phyloP scores from a whole-genome alignment of 2,888 invertebrate species.

The Crocallis elinguaria region DNA sequence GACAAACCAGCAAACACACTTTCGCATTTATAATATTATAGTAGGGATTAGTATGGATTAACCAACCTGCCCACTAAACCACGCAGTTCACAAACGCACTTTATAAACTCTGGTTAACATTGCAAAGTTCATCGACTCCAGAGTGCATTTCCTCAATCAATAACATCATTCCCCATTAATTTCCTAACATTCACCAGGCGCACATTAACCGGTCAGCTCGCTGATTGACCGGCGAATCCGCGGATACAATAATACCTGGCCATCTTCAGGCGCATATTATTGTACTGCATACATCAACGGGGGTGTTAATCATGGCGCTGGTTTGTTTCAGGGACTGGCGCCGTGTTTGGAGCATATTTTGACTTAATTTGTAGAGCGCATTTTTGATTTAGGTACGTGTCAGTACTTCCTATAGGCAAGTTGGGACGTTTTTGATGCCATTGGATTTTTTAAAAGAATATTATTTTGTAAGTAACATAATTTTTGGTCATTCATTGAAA shows the following conservation, averaged over 20 bases:
- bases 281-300: conserved; percentile 39
- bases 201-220: conserved; percentile 28
- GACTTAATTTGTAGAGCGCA: too few species aligned
- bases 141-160: conserved; percentile 25
- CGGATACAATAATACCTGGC: conserved; percentile 29
- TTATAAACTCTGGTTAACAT: background rate
- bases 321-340: conserved; percentile 10
- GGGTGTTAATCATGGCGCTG: conserved; percentile 33
- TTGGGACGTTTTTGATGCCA: too few species aligned
- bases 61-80: too few species aligned
- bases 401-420: too few species aligned
- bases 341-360: background rate
- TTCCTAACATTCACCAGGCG: conserved; percentile 43
- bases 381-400: too few species aligned
- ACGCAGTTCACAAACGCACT: too few species aligned
- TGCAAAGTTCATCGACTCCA: conserved; percentile 18
- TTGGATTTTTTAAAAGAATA: too few species aligned
- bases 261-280: conserved; percentile 30
- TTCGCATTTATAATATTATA: too few species aligned
- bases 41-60: too few species aligned
- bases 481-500: too few species aligned
- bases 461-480: too few species aligned
- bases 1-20: too few species aligned
- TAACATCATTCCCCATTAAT: conserved; percentile 25
- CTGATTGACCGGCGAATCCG: conserved; percentile 45